A percentile compares a stretch with the other conserved stretches of the same genome.
These are phyloP conservation scores for Podarcis raffonei DNA, from an alignment of 2,113 vertebrate species.

Conservation along the genomic window DNA sequence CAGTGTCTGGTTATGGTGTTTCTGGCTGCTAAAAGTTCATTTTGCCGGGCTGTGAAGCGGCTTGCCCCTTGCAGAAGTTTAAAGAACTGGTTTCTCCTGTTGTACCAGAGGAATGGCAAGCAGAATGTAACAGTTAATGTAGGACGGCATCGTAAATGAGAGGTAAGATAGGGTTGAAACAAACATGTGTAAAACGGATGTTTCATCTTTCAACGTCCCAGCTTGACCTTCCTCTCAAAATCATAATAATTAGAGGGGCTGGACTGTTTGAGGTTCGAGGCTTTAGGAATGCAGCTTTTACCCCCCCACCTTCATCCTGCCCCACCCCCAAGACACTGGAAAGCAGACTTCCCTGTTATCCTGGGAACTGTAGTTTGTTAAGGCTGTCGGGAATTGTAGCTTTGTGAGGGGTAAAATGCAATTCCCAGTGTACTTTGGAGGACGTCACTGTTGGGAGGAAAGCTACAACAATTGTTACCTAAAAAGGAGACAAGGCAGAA, in stretches of 20 bases:
- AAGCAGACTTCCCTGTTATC: background rate
- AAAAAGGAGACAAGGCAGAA: too few species aligned
- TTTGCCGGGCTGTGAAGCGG: conserved; percentile 81
- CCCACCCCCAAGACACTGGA: background rate
- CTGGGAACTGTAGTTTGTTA: too few species aligned
- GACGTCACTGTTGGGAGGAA: too few species aligned
- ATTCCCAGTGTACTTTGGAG: too few species aligned
- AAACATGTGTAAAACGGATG: background rate
- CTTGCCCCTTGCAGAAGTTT: conserved; percentile 84
- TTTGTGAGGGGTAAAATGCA: too few species aligned
- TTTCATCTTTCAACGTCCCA: background rate
- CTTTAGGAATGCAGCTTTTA: background rate
- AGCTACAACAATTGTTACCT: too few species aligned
- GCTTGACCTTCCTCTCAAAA: too few species aligned
- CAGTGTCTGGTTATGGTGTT: too few species aligned
- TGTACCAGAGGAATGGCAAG: conserved; percentile 78
- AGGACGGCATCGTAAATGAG: background rate
- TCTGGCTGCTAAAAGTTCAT: too few species aligned
- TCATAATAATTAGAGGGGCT: too few species aligned
- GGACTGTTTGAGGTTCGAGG: too few species aligned
- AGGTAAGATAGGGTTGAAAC: background rate
- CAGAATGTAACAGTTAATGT: conserved; percentile 73
- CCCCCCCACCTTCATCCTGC: background rate
- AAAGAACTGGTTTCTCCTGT: conserved; percentile 77
- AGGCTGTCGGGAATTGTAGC: too few species aligned